Conservation (phyloP, 2,888 invertebrate species). For the Chouioia cunea region DNA sequence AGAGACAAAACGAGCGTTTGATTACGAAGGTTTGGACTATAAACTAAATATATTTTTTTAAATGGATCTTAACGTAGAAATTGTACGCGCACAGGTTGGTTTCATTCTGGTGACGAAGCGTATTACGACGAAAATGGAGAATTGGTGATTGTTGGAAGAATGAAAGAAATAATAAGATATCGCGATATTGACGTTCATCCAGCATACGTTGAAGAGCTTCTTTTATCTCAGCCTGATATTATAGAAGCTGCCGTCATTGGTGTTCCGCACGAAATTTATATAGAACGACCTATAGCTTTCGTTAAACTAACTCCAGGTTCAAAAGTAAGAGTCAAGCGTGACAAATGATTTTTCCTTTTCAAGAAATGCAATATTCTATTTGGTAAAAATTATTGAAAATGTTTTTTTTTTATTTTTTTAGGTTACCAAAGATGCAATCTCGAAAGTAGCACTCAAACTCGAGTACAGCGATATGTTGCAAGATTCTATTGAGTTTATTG, state of each 20-base stretch:
- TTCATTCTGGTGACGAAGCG: neutral
- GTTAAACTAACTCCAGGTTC: constrained; percentile 2
- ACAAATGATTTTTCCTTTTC: no score
- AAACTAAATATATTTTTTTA: no score
- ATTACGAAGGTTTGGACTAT: no score
- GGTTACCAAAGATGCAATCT: no score
- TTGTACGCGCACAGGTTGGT: neutral
- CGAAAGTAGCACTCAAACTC: no score
- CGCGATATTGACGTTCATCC: neutral
- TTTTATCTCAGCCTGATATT: neutral
- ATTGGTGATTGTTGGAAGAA: neutral
- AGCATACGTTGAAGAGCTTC: neutral
- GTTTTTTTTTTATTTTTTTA: no score
- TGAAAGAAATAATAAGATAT: constrained; percentile 1
- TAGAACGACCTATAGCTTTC: neutral
- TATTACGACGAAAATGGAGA: constrained; percentile 8
- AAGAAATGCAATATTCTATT: no score
- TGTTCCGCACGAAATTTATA: neutral
- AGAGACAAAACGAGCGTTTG: neutral
- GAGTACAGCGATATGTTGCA: no score
- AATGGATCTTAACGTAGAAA: neutral
- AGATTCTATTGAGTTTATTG: no score
- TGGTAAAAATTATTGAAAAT: neutral
- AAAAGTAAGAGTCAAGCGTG: no score
- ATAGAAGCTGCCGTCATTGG: neutral